Evolutionary conservation across 2,797 vertebrate genomes (phyloP).

Genomic region (Lutjanus campechanus): DNA sequence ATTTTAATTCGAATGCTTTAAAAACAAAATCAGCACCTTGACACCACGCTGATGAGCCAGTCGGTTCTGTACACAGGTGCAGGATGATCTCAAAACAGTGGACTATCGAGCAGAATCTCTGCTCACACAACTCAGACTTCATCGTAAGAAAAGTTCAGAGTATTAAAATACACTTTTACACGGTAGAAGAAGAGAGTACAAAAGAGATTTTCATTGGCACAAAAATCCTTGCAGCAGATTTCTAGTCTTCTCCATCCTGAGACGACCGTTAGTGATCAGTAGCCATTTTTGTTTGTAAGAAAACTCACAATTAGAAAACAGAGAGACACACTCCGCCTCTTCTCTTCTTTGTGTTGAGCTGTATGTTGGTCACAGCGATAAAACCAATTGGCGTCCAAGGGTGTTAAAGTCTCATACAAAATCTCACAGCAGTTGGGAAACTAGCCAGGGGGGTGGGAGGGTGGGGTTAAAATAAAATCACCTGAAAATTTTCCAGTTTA

Average conservation of each 20-base stretch:
- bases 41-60: conserved; percentile 20
- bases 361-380: conserved; percentile 48
- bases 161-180: conserved; percentile 84
- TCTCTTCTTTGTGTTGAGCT: conserved; percentile 50
- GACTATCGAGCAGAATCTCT: conserved; percentile 33
- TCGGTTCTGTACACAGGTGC: conserved; percentile 16
- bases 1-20: conserved; percentile 52
- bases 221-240: conserved; percentile 75
- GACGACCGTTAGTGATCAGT: conserved; percentile 75
- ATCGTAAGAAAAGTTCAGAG: conserved; percentile 69
- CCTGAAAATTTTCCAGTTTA: conserved; percentile 73
- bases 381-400: conserved; percentile 4
- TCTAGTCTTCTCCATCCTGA: conserved; percentile 67
- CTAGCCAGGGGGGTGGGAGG: conserved; percentile 11
- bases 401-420: conserved; percentile 22
- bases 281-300: conserved; percentile 66
- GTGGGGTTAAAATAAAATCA: neutral
- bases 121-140: conserved; percentile 37
- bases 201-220: conserved; percentile 79
- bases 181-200: conserved; percentile 76
- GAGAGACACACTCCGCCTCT: conserved; percentile 30
- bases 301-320: conserved; percentile 63
- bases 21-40: conserved; percentile 41
- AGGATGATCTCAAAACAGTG: conserved; percentile 48
- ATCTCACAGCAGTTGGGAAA: conserved; percentile 37